Base-by-base conservation (phyloP, 1,140 invertebrate genomes). In the Grapholita molesta region DNA sequence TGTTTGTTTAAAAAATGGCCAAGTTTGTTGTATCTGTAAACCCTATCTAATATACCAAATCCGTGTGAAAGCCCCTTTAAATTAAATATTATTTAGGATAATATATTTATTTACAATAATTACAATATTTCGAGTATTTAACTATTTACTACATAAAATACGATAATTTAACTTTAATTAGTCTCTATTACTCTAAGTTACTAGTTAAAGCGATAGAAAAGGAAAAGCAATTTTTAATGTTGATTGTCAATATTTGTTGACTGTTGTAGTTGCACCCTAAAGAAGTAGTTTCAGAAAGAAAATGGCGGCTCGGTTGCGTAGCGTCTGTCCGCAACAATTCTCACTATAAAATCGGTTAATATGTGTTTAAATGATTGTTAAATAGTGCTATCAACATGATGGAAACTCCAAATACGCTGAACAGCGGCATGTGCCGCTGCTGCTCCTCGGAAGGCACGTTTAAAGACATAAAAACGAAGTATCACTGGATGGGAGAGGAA, bases 401-500 rank as follows among this genome's bases (percentile, higher is more conserved):
- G 35, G 86, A 52, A 71, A 89, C 88, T 85, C 86, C 85, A 70
- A 67, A 74, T 61, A 53, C 73, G 33, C 69, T 77, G 15, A 80
- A 72, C 35, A 74, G 78, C 66, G 77, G 80, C 67, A 86, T 89
- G 77, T 91, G 89, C 71, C 87, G 86, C 68, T 89, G 87, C 79
- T 89, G 89, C 85, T 84, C 85, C 1, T 82, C 86, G 0, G 83
- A 85, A 67, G 88, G 88, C 57, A 78, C 72, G 32, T 90, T 84
- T 70, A 91, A 91, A 77, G 83, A 88, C 75, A 70, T 91, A 42
- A 80, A 78, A 66, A 69, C 70, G 11, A 70, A 80, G 1, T 91
- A 88, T 64, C 75, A 80, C 33, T 91, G 89, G 86, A 88, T 91
- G 86, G 89, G 89, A 8, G 81, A 79, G 35, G 81, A 86, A 70